These are phyloP conservation scores for Catharus bicknelli DNA, from an alignment of 2,113 vertebrate species.

Conservation along the genomic window DNA sequence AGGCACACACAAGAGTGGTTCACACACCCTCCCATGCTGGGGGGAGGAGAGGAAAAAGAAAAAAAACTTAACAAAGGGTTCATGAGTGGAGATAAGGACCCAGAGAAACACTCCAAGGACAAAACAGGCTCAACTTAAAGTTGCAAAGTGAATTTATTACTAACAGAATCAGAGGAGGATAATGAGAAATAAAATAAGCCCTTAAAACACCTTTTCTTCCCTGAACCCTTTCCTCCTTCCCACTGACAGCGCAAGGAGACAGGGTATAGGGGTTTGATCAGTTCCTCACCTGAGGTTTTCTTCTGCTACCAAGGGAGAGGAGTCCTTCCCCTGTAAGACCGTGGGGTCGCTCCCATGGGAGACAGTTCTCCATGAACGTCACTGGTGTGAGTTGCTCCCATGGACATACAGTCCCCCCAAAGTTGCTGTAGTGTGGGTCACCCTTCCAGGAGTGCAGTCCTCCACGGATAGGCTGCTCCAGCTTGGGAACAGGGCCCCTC, in stretches of 20 bases:
- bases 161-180: not conserved
- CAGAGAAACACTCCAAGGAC: not conserved
- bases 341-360: too few species aligned
- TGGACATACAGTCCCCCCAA: too few species aligned
- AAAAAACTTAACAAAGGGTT: accelerated
- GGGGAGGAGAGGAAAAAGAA: not conserved
- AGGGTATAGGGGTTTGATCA: too few species aligned
- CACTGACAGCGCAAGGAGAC: not conserved
- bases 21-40: not conserved
- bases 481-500: too few species aligned
- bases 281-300: too few species aligned
- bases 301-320: too few species aligned
- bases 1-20: accelerated
- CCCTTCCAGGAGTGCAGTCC: too few species aligned
- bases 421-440: too few species aligned
- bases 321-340: too few species aligned
- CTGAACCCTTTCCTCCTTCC: not conserved
- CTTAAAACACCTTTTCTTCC: not conserved
- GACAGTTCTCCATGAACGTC: too few species aligned
- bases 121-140: not conserved
- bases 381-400: too few species aligned
- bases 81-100: not conserved
- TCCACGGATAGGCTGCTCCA: too few species aligned
- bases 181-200: not conserved
- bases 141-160: not conserved